Evolutionary conservation across 2,888 invertebrate species (phyloP), one percentile per base, ranked within the genome.

Genomic region (Agrotis ipsilon): DNA sequence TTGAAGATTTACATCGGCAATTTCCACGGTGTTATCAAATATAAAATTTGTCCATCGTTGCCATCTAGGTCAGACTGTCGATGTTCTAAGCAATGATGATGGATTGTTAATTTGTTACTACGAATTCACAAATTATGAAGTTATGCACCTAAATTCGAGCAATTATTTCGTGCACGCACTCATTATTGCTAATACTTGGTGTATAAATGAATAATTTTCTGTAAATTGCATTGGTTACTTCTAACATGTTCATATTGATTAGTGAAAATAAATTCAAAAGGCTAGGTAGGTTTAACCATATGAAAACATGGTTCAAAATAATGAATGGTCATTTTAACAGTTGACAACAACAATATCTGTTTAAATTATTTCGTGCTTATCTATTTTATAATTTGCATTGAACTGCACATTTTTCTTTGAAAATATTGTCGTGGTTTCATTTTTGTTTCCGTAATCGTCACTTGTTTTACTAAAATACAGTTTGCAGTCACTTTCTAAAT

Each of bases 11-110:
- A 58, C 43, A 70, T 67, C 61, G 65, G 45, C 52, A 61, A 77
- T 80, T 85, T 86, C 81, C 68, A 80, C 81, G 80, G 82, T 82
- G 81, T 84, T 87, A 84, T 88, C 81, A 86, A 87, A 84, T 82
- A 83, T 81, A 80, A 82, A 80, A 83, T 80, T n/a, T 82, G 68
- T 68, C 64, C 57, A 63, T 70, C 73, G 69, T 78, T 75, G 72
- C 48, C 71, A 88, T 85, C 83, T 88, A 68, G 89, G 89, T 83
- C 86, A 81, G 66, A 67, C 70, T 58, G 81, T 75, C 74, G 73
- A 78, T 75, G 72, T 69, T 79, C 70, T 69, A 75, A 84, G 81
- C 80, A 72, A 61, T 49, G 45, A 80, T 81, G 81, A 85, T 84
- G 81, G 78, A 81, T 84, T 80, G 81, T 79, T 80, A 65, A 58